Evolutionary conservation across 2,113 vertebrate genomes (phyloP), one percentile per base, ranked within the genome.

Genomic region (Lamprologus lemairii): DNA sequence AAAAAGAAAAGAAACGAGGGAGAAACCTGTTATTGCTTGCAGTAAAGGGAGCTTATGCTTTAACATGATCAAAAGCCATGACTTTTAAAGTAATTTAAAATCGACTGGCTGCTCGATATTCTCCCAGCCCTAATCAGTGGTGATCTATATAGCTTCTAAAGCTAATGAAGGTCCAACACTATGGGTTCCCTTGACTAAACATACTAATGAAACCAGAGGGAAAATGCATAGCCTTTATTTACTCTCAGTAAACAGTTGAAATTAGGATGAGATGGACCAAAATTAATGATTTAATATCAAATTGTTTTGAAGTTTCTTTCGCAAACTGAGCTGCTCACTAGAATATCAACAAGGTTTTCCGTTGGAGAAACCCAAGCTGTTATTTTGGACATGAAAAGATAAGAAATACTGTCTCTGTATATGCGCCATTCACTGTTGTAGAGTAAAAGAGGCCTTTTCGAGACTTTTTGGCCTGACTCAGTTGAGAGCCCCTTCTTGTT

Each of bases 1-100:
- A 84, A 91, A 87, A 84, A 90, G 75, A 90, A 83, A 86, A 86
- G 78, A 91, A 97, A 96, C 85, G 83, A 97, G 65, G 82, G 57
- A 78, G 49, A 88, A 83, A 89, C 31, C 7, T 82, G 90, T 95
- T 93, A 95, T 55, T 85, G 81, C 53, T 21, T 79, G 84, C 87
- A 51, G 65, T 91, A 75, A 94, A 89, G 65, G 28, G 31, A 81
- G 87, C 75, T 86, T 78, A 73, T 55, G 87, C 80, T 88, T 89
- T 79, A 89, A 89, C 87, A 82, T 91, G 84, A 92, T 91, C 82
- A 91, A 90, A 93, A 87, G 68, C 82, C 87, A 73, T 87, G 93
- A 93, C 90, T 87, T 91, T 93, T 86, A 89, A 89, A 87, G 91
- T 92, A 84, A 95, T 90, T 89, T 78, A 80, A 35, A 88, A 91